These are phyloP conservation scores for Dryocosmus kuriphilus DNA, from an alignment of 2,888 invertebrate genomes.

Conservation along the genomic window DNA sequence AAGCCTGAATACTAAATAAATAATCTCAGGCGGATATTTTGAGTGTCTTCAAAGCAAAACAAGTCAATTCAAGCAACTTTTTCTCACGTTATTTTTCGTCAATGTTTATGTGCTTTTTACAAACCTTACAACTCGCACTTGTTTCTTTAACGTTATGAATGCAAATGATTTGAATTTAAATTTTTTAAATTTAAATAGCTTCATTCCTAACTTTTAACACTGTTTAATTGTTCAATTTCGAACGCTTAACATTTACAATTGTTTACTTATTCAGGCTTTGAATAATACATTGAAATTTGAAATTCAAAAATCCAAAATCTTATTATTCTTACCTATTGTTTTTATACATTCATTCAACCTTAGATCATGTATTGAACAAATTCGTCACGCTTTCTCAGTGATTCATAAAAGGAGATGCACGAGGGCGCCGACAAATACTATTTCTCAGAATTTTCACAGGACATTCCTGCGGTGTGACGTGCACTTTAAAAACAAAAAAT, in stretches of 20 bases:
- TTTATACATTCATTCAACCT: no score
- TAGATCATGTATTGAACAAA: neutral
- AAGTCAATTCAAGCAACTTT: neutral
- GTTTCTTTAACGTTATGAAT: slow-evolving; percentile 27
- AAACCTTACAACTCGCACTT: slow-evolving; percentile 19
- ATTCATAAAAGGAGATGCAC: slow-evolving; percentile 40
- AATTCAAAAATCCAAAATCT: no score
- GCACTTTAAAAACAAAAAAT: slow-evolving; percentile 35
- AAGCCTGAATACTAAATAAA: neutral
- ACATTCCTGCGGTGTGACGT: slow-evolving; percentile 12
- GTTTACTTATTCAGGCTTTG: no score
- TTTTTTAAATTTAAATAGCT: no score
- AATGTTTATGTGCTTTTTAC: slow-evolving; percentile 17
- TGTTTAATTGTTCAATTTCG: no score
- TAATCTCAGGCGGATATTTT: slow-evolving; percentile 7
- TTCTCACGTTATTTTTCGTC: neutral
- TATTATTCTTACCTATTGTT: no score
- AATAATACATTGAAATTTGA: no score
- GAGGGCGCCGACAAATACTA: slow-evolving; percentile 22
- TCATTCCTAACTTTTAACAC: no score
- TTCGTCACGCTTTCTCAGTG: slow-evolving; percentile 32
- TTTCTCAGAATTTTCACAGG: slow-evolving; percentile 23
- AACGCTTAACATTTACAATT: no score
- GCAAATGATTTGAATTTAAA: neutral
- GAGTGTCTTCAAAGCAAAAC: neutral